phyloP scores from a whole-genome alignment of 2,888 invertebrate genomes.

The Polia nebulosa region DNA sequence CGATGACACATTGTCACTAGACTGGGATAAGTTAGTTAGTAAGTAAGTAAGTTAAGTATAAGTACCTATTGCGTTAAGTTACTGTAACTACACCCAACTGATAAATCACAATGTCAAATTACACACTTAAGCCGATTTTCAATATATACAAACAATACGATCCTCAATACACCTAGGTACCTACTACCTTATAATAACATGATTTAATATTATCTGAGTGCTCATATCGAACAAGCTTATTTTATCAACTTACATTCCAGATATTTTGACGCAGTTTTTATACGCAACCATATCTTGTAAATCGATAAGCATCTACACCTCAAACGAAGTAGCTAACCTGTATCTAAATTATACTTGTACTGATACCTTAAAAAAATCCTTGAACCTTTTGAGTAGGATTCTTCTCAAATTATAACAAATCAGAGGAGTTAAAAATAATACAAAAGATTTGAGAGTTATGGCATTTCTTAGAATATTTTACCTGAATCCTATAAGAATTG shows the following conservation, averaged over 20 bases:
- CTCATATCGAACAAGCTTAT: conserved; percentile 54
- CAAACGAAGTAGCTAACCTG: conserved; percentile 50
- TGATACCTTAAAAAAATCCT: conserved; percentile 29
- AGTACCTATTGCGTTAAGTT: too few relatives aligned
- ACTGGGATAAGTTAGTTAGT: too few relatives aligned
- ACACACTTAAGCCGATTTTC: conserved; percentile 37
- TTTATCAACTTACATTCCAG: conserved; percentile 55
- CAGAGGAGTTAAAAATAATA: conserved; percentile 42
- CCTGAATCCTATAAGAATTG: conserved; percentile 56
- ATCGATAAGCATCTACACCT: conserved; percentile 55
- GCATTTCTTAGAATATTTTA: conserved; percentile 57
- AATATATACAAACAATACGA: conserved; percentile 37
- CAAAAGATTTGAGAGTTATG: conserved; percentile 37
- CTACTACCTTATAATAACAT: conserved; percentile 42
- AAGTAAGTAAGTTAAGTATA: too few relatives aligned
- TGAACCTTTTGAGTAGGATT: conserved; percentile 33
- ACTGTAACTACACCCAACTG: conserved; percentile 17
- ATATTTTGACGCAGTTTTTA: conserved; percentile 63
- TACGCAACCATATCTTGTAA: conserved; percentile 61
- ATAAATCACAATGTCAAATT: conserved; percentile 39
- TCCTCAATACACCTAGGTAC: conserved; percentile 21
- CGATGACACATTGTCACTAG: not conserved
- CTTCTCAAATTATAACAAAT: conserved; percentile 43
- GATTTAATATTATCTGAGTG: conserved; percentile 54
- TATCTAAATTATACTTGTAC: conserved; percentile 52